A percentile compares a stretch with the other conserved stretches of the same genome.
phyloP scores from a whole-genome alignment of 2,888 invertebrate genomes.

The Xestobium rufovillosum region DNA sequence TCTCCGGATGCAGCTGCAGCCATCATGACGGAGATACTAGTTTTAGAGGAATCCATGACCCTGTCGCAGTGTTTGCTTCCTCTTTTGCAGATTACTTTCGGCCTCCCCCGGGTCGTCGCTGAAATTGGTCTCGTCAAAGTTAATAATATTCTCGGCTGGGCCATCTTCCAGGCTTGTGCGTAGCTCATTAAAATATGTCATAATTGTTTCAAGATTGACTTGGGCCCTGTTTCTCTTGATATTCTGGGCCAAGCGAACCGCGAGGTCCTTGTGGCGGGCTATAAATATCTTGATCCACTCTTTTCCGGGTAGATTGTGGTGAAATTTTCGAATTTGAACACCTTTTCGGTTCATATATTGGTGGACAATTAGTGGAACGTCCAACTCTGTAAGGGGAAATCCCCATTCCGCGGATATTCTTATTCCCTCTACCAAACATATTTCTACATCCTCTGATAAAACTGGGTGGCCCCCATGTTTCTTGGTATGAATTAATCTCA shows the following conservation, averaged over 20 bases:
- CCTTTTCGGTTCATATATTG: constrained; percentile 16
- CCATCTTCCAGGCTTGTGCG: constrained; percentile 15
- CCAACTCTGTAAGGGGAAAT: constrained; percentile 14
- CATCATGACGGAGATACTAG: constrained; percentile 15
- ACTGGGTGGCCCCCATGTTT: constrained; percentile 12
- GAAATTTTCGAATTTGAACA: constrained; percentile 10
- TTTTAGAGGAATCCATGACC: constrained; percentile 26
- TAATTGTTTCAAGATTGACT: constrained; percentile 8
- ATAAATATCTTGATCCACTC: constrained; percentile 6
- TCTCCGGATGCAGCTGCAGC: constrained; percentile 11
- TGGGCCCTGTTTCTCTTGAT: no score
- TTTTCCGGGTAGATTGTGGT: constrained; percentile 12
- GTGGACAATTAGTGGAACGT: constrained; percentile 14
- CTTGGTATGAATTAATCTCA: constrained; percentile 3
- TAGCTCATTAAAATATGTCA: constrained; percentile 18
- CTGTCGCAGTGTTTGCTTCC: constrained; percentile 20
- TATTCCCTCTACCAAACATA: constrained; percentile 5
- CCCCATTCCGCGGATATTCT: constrained; percentile 14
- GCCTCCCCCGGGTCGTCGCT: constrained; percentile 31
- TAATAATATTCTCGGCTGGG: constrained; percentile 23
- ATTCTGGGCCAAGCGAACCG: no score
- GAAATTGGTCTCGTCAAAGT: constrained; percentile 36
- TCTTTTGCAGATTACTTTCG: constrained; percentile 23
- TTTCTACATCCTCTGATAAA: constrained; percentile 4
- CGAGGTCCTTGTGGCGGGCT: no score